Base-by-base conservation (phyloP, 1,140 invertebrate genomes). In the Mactra quadrangularis region DNA sequence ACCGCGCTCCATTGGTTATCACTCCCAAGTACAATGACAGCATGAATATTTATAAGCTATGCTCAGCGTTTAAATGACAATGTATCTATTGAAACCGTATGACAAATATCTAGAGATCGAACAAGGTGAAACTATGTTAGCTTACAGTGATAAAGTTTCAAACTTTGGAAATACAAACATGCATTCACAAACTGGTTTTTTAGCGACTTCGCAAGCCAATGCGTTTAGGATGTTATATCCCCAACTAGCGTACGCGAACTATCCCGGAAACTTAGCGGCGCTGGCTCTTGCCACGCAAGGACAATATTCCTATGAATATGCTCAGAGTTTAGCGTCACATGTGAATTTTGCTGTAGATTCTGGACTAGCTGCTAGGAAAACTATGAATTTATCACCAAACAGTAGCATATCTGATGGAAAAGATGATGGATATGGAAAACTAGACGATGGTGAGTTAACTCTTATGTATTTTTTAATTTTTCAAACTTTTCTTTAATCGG, bases 351-450 rank as follows among this genome's bases (percentile, higher is more conserved):
- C 77, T 41, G 68, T 81, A 53, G 77, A 81, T n/a, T 33, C 59
- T 25, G 77, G 77, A 60, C 47, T 81, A 55, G 19, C 64, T 7
- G 25, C 64, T n/a, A 25, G 77, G 60, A 81, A 81, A 68, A 74
- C 79, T 27, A 38, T 75, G 59, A 71, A 22, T 27, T 53, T 82
- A n/a, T 82, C 79, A 25, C 79, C 79, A 19, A 82, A 74, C 47
- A 82, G 79, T 31, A 72, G 66, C n/a, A 74, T 82, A n/a, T 82
- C 79, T 2, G 79, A 82, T 38, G 79, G 77, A 22, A 81, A 81
- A 17, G 77, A 81, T 17, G 77, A 81, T 52, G 41, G 64, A 70
- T 81, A 81, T 29, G 38, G 60, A 11, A 75, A 75, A 60, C 52
- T 70, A 41, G 76, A 75, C 41, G 29, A 47, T 78, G 66, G 66